Evolutionary conservation across 1,140 invertebrate species (phyloP).

Genomic region (Ceratitis capitata): DNA sequence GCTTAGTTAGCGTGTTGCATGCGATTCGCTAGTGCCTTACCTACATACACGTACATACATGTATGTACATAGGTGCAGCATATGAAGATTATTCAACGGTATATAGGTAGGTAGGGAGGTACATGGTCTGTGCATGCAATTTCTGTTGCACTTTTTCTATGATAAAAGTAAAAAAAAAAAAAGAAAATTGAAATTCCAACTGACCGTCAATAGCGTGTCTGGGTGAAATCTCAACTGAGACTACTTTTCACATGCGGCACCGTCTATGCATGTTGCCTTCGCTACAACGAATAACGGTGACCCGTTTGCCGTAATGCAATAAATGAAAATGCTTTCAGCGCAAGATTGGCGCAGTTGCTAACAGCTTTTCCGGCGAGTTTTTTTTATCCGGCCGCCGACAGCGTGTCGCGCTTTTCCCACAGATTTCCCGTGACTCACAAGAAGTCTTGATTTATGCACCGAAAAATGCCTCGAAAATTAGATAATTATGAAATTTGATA

Average conservation of each 20-base stretch:
- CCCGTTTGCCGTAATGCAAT: neutral
- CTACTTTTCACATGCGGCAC: neutral
- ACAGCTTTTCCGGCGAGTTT: neutral
- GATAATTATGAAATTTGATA: constrained; percentile 23
- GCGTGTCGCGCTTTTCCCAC: neutral
- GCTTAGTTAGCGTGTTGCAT: neutral
- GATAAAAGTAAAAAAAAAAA: too few species aligned
- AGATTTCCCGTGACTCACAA: neutral
- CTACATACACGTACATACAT: neutral
- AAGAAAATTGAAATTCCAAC: too few species aligned
- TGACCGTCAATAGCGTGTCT: neutral
- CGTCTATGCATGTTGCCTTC: neutral
- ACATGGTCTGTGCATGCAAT: too few species aligned
- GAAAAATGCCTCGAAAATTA: neutral
- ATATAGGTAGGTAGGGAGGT: neutral
- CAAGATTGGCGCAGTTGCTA: neutral
- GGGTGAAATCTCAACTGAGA: neutral
- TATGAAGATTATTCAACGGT: too few species aligned
- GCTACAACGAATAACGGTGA: neutral
- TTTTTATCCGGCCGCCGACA: neutral
- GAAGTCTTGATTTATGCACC: constrained; percentile 9
- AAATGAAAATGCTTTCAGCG: neutral
- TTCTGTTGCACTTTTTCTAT: too few species aligned
- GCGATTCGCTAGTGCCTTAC: neutral
- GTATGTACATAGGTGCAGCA: neutral